Conservation (phyloP, 37 sponge, comb jelly and placozoan genomes). For the Tethya wilhelma region DNA sequence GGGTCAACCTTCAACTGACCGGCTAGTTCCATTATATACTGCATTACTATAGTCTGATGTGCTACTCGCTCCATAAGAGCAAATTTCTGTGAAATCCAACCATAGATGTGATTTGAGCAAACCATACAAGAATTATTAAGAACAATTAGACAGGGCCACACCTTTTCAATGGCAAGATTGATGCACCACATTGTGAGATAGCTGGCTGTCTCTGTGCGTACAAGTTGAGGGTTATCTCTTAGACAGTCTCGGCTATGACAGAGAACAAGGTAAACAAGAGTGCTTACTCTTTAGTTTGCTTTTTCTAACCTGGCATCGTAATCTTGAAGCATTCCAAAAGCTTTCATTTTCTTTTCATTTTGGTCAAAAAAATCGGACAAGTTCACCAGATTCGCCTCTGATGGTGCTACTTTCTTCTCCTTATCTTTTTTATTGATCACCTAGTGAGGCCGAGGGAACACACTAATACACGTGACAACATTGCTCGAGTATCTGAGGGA, state of each 20-base stretch:
- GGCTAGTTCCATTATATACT: constrained; percentile 96
- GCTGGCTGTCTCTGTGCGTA: constrained; percentile 88
- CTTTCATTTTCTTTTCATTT: constrained; percentile 73
- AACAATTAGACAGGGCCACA: constrained; percentile 3
- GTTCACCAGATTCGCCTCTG: constrained; percentile 56
- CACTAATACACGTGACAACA: too few relatives aligned
- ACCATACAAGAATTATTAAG: too few relatives aligned
- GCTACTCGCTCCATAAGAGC: constrained; percentile 94
- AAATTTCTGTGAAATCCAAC: constrained; percentile 61
- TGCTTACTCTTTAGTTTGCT: neutral
- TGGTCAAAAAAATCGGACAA: constrained; percentile 66
- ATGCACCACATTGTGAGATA: constrained; percentile 97
- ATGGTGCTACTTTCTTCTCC: constrained; percentile 19
- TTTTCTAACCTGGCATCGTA: constrained; percentile 68
- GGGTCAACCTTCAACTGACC: constrained; percentile 89
- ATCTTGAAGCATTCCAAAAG: constrained; percentile 83
- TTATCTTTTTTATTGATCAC: constrained; percentile 46
- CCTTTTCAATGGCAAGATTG: constrained; percentile 89
- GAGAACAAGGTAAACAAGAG: neutral
- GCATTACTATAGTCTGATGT: constrained; percentile 96
- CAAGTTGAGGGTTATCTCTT: constrained; percentile 79
- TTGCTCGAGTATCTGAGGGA: too few relatives aligned
- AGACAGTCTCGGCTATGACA: constrained; percentile 79
- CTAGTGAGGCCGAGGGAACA: neutral
- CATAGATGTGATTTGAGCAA: too few relatives aligned